A percentile compares a stretch with the other conserved stretches of the same genome.
phyloP scores from a whole-genome alignment of 2,888 invertebrate genomes.

The Drosophila macrothrix region DNA sequence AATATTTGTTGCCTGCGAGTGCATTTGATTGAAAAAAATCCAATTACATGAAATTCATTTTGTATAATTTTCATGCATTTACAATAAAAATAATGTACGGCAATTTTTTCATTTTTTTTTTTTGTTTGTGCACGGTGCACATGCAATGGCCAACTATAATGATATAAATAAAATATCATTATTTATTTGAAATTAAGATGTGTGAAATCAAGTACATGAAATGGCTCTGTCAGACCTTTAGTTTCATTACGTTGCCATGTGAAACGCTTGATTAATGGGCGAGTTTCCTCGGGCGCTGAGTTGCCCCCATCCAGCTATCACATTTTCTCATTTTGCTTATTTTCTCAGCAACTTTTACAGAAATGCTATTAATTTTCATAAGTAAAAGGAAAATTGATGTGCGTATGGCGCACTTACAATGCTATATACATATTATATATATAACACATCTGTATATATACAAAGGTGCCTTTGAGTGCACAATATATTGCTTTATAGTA shows the following conservation, averaged over 20 bases:
- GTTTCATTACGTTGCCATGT: constrained; percentile 43
- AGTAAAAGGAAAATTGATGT: constrained; percentile 59
- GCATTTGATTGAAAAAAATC: constrained; percentile 4
- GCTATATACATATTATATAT: not conserved
- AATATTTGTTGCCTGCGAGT: not conserved
- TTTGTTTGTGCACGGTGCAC: not conserved
- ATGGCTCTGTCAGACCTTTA: constrained; percentile 33
- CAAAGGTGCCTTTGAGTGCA: constrained; percentile 3
- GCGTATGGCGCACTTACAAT: constrained; percentile 7
- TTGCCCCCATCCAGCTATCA: not conserved
- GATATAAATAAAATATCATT: constrained; percentile 22
- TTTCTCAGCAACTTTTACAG: constrained; percentile 20
- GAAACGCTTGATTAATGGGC: constrained; percentile 49
- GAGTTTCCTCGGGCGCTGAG: not conserved
- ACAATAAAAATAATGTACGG: not conserved
- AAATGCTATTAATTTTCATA: constrained; percentile 64
- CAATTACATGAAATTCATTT: constrained; percentile 21
- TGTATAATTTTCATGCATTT: constrained; percentile 1
- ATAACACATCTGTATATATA: not conserved
- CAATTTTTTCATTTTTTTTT: not conserved
- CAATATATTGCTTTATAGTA: not conserved
- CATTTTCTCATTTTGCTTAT: constrained; percentile 4
- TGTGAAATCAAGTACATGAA: constrained; percentile 13
- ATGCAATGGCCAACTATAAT: constrained; percentile 16
- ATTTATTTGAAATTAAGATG: constrained; percentile 26